Evolutionary conservation across 2,888 invertebrate species (phyloP), one percentile per base, ranked within the genome.

Genomic region (Mythimna vitellina): DNA sequence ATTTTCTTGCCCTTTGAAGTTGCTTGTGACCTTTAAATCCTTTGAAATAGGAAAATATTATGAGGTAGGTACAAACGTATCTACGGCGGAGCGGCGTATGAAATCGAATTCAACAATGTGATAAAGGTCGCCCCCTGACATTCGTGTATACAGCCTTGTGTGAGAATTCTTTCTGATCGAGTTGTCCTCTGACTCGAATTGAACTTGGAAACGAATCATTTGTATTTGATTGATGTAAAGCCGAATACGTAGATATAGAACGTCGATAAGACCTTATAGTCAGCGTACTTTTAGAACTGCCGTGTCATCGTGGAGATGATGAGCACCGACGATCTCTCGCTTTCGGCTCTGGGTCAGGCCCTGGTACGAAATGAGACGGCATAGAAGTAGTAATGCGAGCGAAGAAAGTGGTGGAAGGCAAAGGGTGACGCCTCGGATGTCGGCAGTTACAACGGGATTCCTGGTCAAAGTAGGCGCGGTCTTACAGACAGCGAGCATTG

Each of bases 91-190:
- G 67, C n/a, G 70, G 54, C 57, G 73, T 71, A 73, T 73, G 56
- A 73, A 80, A 76, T 67, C 60, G 73, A 78, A 82, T 78, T 75
- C 70, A 73, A 82, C 71, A 80, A 76, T 68, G 49, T 80, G 58
- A 78, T 73, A 73, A 86, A 86, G 82, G 84, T 84, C 81, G 66
- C 72, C 78, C 46, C 63, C 72, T 77, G 83, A 77, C 74, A 85
- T 85, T 85, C 75, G 69, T 63, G 65, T 72, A 29, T 78, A 73
- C 54, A 76, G 66, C 57, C 74, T 62, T 69, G 67, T 64, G 54
- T 62, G 58, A 76, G 82, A 76, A 79, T 77, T 78, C 51, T 72
- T 78, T 73, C 67, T 75, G 76, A 84, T 84, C 80, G 66, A 74
- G 64, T 75, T 76, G 51, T 76, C 38, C 60, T 25, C 69, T 49